Evolutionary conservation across 2,797 vertebrate species (phyloP).

Genomic region (Melanotaenia trifasciata): DNA sequence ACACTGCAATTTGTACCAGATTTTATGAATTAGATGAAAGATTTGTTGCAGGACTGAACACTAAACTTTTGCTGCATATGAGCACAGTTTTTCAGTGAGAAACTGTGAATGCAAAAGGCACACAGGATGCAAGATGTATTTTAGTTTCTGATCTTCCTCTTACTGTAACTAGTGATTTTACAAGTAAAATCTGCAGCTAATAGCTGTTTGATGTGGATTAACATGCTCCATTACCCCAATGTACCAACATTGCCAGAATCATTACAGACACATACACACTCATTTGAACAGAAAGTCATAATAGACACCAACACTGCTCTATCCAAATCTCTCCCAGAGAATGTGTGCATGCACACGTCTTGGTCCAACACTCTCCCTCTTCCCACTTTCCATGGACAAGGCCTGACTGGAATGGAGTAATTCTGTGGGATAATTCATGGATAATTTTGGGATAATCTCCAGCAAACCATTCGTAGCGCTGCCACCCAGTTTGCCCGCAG

Average conservation of each 20-base stretch:
- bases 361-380: constrained; percentile 68
- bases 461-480: constrained; percentile 76
- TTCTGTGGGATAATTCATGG: constrained; percentile 82
- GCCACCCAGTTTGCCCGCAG: constrained; percentile 82
- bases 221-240: constrained; percentile 82
- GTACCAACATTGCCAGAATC: constrained; percentile 77
- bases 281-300: constrained; percentile 43
- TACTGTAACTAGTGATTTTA: constrained; percentile 52
- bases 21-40: constrained; percentile 36
- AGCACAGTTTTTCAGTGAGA: constrained; percentile 6
- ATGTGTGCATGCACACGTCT: constrained; percentile 41
- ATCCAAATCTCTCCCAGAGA: constrained; percentile 69
- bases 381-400: constrained; percentile 70
- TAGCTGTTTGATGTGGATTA: constrained; percentile 82
- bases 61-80: constrained; percentile 38
- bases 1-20: constrained; percentile 30
- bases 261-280: constrained; percentile 55
- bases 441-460: constrained; percentile 85
- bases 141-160: constrained; percentile 34
- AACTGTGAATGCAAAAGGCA: constrained; percentile 14
- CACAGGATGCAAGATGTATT: constrained; percentile 25
- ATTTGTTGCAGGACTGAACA: background rate
- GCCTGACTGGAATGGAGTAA: constrained; percentile 79
- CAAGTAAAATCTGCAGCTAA: constrained; percentile 73
- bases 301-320: constrained; percentile 57